A percentile compares a stretch with the other conserved stretches of the same genome.
phyloP scores from a whole-genome alignment of 2,797 vertebrate genomes.

The Cuniculus paca region DNA sequence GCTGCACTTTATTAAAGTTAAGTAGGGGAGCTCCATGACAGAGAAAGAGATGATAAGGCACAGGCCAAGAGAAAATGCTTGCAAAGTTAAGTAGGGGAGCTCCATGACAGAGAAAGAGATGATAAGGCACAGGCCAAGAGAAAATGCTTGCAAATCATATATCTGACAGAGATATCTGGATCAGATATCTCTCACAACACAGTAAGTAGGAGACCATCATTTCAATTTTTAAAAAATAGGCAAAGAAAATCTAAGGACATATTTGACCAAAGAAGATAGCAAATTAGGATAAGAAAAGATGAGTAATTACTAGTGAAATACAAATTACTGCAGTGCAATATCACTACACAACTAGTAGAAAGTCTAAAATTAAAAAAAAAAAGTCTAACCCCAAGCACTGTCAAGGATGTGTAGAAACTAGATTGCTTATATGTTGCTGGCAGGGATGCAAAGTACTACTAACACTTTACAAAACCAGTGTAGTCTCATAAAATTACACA shows the following conservation, averaged over 20 bases:
- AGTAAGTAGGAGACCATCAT: background rate
- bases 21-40: background rate
- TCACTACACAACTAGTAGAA: background rate
- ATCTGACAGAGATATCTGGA: background rate
- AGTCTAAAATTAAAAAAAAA: background rate
- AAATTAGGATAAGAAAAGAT: background rate
- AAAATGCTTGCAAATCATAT: background rate
- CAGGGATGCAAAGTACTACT: background rate
- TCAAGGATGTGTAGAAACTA: background rate
- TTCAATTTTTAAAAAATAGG: background rate
- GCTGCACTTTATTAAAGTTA: background rate
- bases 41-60: background rate
- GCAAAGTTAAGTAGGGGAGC: background rate
- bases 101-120: background rate
- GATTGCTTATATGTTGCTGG: background rate
- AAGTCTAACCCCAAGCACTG: background rate
- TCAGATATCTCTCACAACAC: background rate
- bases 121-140: background rate
- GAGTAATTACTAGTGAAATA: background rate
- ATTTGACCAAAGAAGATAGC: background rate
- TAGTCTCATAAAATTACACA: background rate
- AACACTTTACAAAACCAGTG: background rate
- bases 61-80: background rate
- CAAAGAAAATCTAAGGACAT: background rate
- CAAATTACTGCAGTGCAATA: background rate